phyloP scores from a whole-genome alignment of 2,113 vertebrate species.

The Nyctereutes procyonoides region DNA sequence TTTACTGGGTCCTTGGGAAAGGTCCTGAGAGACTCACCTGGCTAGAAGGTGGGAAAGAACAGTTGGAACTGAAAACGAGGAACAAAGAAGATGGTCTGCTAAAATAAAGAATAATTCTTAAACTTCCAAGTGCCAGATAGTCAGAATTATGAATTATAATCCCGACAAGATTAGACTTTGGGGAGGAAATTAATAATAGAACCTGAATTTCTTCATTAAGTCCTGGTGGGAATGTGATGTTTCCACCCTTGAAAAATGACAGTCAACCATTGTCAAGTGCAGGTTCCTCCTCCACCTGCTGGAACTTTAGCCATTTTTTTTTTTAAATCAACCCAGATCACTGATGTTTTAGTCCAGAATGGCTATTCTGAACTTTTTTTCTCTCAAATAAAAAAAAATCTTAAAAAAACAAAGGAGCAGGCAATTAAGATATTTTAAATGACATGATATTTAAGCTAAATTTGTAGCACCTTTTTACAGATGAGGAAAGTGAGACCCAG shows the following conservation, averaged over 20 bases:
- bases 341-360: background rate
- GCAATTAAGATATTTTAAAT: background rate
- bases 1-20: background rate
- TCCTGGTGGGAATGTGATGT: background rate
- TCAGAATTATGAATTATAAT: background rate
- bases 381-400: background rate
- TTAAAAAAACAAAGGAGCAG: background rate
- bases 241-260: background rate
- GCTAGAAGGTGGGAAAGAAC: background rate
- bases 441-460: constrained; percentile 12
- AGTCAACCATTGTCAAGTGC: background rate
- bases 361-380: background rate
- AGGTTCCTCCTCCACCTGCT: background rate
- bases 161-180: background rate
- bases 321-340: background rate
- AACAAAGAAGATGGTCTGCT: background rate
- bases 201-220: background rate
- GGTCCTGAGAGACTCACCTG: background rate
- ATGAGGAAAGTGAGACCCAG: constrained; percentile 18
- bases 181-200: constrained; percentile 13
- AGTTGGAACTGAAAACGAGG: background rate
- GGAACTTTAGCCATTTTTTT: background rate
- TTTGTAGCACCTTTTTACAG: background rate
- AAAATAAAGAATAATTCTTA: constrained; percentile 29
- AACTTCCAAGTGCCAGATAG: background rate